A percentile compares a stretch with the other conserved stretches of the same genome.
Evolutionary conservation across 2,797 vertebrate species (phyloP).

Genomic region (Notoglanidium macrostoma): DNA sequence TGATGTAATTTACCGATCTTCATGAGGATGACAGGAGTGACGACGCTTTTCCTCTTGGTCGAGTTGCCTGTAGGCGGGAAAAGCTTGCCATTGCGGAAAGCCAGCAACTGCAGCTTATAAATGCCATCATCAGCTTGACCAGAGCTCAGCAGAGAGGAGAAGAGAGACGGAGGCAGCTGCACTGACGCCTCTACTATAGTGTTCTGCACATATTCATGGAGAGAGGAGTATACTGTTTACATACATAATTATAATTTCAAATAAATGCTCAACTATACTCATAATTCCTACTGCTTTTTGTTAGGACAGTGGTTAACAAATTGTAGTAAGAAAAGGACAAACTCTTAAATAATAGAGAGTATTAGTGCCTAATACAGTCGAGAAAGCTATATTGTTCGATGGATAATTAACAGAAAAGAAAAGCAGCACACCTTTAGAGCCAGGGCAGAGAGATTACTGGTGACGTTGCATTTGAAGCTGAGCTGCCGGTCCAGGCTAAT

Average conservation of each 20-base stretch:
- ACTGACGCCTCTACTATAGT: slow-evolving; percentile 91
- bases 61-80: slow-evolving; percentile 92
- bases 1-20: slow-evolving; percentile 84
- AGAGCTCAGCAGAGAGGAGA: slow-evolving; percentile 76
- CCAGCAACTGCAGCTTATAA: slow-evolving; percentile 92
- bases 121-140: slow-evolving; percentile 80
- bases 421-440: slow-evolving; percentile 82
- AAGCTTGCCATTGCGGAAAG: slow-evolving; percentile 95
- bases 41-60: slow-evolving; percentile 88
- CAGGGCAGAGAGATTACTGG: slow-evolving; percentile 86
- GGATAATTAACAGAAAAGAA: background rate
- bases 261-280: background rate
- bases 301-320: background rate
- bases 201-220: slow-evolving; percentile 72
- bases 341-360: background rate
- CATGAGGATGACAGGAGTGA: slow-evolving; percentile 91
- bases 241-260: background rate
- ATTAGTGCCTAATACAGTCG: background rate
- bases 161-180: slow-evolving; percentile 90
- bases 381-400: too few relatives aligned
- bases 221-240: too few relatives aligned
- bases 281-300: background rate
- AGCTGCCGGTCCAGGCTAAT: slow-evolving; percentile 87
- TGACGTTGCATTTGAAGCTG: slow-evolving; percentile 95
- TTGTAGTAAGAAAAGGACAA: background rate